These are phyloP conservation scores for Scomber japonicus DNA, from an alignment of 2,113 vertebrate genomes.

Conservation along the genomic window DNA sequence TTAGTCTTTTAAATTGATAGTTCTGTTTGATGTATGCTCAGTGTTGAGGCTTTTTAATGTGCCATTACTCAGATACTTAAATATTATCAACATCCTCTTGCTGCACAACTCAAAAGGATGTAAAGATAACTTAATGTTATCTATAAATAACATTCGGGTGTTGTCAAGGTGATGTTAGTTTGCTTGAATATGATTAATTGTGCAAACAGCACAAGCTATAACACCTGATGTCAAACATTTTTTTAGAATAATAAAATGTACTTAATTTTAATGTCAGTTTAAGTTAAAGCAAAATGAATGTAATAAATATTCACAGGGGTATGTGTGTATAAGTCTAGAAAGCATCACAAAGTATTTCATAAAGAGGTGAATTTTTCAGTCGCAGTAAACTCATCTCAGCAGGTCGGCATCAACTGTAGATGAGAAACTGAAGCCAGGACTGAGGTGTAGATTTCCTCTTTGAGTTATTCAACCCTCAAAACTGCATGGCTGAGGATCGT, in stretches of 20 bases:
- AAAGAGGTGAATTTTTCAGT: neutral
- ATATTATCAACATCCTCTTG: too few relatives aligned
- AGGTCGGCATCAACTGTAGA: slow-evolving; percentile 27
- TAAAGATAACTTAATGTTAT: too few relatives aligned
- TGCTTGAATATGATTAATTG: too few relatives aligned
- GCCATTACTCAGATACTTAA: neutral
- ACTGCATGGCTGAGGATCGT: slow-evolving; percentile 49
- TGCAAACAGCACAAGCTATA: too few relatives aligned
- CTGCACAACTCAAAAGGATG: too few relatives aligned
- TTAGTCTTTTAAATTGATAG: slow-evolving; percentile 32
- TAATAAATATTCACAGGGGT: neutral
- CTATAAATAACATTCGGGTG: too few relatives aligned
- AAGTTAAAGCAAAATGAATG: too few relatives aligned
- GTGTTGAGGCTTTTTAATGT: slow-evolving; percentile 6
- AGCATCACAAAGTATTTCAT: neutral
- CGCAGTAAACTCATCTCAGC: neutral
- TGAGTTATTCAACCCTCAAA: slow-evolving; percentile 65
- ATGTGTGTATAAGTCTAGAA: neutral
- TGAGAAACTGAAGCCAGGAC: slow-evolving; percentile 30
- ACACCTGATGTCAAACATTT: neutral
- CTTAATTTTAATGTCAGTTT: neutral
- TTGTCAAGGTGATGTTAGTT: too few relatives aligned
- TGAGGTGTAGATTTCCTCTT: slow-evolving; percentile 52
- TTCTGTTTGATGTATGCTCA: neutral
- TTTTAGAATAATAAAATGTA: too few relatives aligned